A percentile compares a stretch with the other conserved stretches of the same genome.
phyloP scores from a whole-genome alignment of 2,888 invertebrate species.

The Lepidocyrtoides sp. region DNA sequence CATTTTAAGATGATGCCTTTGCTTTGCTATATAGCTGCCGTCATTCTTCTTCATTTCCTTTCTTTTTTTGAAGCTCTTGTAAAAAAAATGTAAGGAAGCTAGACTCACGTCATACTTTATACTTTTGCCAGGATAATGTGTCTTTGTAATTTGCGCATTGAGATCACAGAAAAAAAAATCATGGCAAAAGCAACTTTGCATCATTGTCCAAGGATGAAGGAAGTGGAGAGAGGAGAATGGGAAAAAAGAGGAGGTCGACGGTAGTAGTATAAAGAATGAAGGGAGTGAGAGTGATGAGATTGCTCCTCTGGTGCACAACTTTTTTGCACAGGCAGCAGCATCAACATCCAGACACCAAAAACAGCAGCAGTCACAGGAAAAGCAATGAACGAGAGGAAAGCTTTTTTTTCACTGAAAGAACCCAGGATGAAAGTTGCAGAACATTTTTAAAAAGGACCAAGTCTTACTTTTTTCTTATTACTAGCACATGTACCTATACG shows the following conservation, averaged over 20 bases:
- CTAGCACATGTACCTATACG: background rate
- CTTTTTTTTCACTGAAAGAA: slow-evolving; percentile 31
- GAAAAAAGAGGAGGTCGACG: slow-evolving; percentile 35
- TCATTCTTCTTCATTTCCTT: background rate
- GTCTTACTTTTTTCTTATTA: slow-evolving; percentile 41
- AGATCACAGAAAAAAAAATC: slow-evolving; percentile 22
- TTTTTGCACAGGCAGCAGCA: slow-evolving; percentile 53
- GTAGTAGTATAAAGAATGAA: background rate
- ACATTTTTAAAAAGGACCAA: slow-evolving; percentile 67
- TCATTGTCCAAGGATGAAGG: slow-evolving; percentile 56
- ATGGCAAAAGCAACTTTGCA: slow-evolving; percentile 3
- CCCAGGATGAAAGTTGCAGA: slow-evolving; percentile 60
- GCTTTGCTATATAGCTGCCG: background rate
- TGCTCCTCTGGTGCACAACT: slow-evolving; percentile 70
- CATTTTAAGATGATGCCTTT: background rate
- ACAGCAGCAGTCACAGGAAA: slow-evolving; percentile 35
- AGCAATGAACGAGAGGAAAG: slow-evolving; percentile 33
- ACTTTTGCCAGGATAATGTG: slow-evolving; percentile 36
- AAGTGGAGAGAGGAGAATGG: background rate
- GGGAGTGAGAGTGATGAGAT: slow-evolving; percentile 69
- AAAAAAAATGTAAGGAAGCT: background rate
- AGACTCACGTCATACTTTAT: background rate
- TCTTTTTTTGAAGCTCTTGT: background rate
- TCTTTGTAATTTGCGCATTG: slow-evolving; percentile 57
- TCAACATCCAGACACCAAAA: background rate